Base-by-base conservation (phyloP, 2,888 invertebrate genomes). In the Synergus japonicus region DNA sequence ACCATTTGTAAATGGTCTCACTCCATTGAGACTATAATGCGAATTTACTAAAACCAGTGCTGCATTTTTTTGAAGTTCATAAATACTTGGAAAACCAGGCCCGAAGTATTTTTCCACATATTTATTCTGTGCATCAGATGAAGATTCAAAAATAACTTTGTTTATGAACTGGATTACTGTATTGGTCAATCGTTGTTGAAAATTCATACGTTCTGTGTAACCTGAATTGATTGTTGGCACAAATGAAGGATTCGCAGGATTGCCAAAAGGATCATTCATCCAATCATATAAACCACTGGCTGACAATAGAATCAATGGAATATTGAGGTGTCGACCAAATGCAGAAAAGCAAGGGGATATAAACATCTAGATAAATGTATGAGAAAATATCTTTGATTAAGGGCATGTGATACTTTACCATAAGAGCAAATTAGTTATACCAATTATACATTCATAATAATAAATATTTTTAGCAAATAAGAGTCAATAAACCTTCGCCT, bases 1-100 rank as follows among this genome's bases (percentile, higher is more conserved):
- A 5, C 91, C 92, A 1, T 93, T 91, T 2, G 92, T 90, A 0
- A 90, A 87, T 9, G 94, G 93, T 73, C 93, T 91, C 5, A 93
- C 86, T 4, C 92, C 92, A 49, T 92, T 92, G 58, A 94, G 83
- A 4, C 92, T 22, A 22, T 22, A 22, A 22, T 22, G 22, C 22
- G 22, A 22, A 22, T 22, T 22, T 22, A 22, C 22, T 67, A 94
- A 84, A 58, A 93, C 90, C 5, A 93, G 85, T 1, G 93, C 93
- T 15, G 93, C 89, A 76, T 92, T 92, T 60, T 89, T 92, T 81
- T 93, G 93, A 84, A 93, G 87, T 77, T 92, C 88, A 10, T 88
- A 85, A 29, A 93, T 86, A 64, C 89, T 87, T 0, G 93, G 93
- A 54, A 92, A 76, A 12, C 85, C 79, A 0, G 83, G 69, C 2